Evolutionary conservation across 1,140 invertebrate species (phyloP), one percentile per base, ranked within the genome.

Genomic region (Mamestra configurata): DNA sequence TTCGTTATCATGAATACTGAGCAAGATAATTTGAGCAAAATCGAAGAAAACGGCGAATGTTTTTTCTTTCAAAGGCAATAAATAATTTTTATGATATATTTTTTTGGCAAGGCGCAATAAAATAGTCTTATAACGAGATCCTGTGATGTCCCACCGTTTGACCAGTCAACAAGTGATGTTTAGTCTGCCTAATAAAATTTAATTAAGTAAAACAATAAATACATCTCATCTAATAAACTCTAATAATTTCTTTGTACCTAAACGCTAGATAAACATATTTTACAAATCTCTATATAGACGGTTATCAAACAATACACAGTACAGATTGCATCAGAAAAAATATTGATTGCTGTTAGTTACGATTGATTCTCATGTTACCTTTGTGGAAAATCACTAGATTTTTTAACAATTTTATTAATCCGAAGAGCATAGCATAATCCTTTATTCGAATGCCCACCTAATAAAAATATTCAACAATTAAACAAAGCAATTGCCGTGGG

Each of bases 11-110:
- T 72, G 70, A 55, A 35, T 18, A 82, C 71, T 91, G 89, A 91
- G 90, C 89, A 89, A 86, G 71, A 82, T 51, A 66, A 46, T 75
- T 92, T 92, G 90, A 92, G 90, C 90, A 90, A 87, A 66, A 77
- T 76, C 40, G 11, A 81, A 85, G 37, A 61, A 73, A 71, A 79
- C 61, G 77, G 76, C 71, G 79, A 81, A 79, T 75, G 49, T 68
- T 18, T 53, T 77, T 68, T 77, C 40, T 79, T 51, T 27, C 81
- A 72, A 55, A 66, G 77, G 59, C 78, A 77, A 83, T 79, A 82
- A 84, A 83, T 81, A 80, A 80, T 22, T 75, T 86, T 82, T 64
- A 61, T 76, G 66, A 66, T 76, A 83, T 59, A 82, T 85, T 85
- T 85, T 85, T 87, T 87, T 87, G 85, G 85, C 85, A 87, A 87